Conservation (phyloP, 2,888 invertebrate genomes). For the Drosophila demipolita region DNA sequence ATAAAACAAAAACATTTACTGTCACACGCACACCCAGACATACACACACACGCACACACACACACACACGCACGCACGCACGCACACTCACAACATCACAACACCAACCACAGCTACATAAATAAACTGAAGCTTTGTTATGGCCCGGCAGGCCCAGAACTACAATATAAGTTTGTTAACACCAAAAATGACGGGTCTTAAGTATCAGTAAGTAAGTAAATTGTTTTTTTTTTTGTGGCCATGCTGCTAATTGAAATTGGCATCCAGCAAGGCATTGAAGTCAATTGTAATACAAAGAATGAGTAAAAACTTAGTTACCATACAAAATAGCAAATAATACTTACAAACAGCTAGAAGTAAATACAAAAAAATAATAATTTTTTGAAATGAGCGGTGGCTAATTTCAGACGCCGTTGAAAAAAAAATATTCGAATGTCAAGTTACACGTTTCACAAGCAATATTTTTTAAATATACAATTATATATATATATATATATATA, state of each 20-base stretch:
- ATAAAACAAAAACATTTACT: constrained; percentile 52
- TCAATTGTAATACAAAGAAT: constrained; percentile 62
- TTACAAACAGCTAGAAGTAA: constrained; percentile 30
- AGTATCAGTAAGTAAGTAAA: constrained; percentile 53
- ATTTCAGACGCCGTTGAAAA: constrained; percentile 33
- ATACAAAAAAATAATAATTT: constrained; percentile 17
- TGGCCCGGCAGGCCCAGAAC: constrained; percentile 37
- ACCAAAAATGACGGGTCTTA: constrained; percentile 69
- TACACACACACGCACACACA: constrained; percentile 6
- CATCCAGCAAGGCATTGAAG: constrained; percentile 49
- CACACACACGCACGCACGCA: constrained; percentile 10
- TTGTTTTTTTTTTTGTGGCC: constrained; percentile 50
- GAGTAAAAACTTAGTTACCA: constrained; percentile 19
- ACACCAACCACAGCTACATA: constrained; percentile 15
- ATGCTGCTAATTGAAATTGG: constrained; percentile 33
- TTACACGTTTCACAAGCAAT: constrained; percentile 79
- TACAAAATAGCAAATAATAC: constrained; percentile 14
- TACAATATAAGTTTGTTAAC: constrained; percentile 61
- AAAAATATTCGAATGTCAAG: constrained; percentile 69
- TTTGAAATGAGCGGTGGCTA: constrained; percentile 28
- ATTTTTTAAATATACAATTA: constrained; percentile 65
- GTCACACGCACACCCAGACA: constrained; percentile 14
- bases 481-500: constrained; percentile 30
- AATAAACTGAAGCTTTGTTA: constrained; percentile 33
- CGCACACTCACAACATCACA: constrained; percentile 17